Evolutionary conservation across 2,888 invertebrate species (phyloP).

Genomic region (Liopterus haemorrhoidalis): DNA sequence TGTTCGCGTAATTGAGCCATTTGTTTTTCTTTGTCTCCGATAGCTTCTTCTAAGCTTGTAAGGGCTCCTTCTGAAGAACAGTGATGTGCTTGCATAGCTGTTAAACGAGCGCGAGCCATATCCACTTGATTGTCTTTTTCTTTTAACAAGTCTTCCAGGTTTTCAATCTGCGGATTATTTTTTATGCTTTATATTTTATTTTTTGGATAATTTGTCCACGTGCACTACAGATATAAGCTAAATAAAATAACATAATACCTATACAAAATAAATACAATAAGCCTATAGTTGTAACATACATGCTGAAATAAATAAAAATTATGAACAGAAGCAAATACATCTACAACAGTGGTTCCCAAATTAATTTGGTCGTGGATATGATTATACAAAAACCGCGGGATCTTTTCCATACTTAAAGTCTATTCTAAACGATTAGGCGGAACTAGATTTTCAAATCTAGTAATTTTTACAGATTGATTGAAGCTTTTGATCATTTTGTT

Average conservation of each 20-base stretch:
- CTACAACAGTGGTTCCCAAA: no score
- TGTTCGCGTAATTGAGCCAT: slow-evolving; percentile 91
- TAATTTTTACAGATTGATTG: no score
- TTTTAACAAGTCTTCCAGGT: slow-evolving; percentile 90
- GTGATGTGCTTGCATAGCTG: slow-evolving; percentile 92
- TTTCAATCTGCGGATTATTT: slow-evolving; percentile 72
- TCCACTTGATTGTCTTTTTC: slow-evolving; percentile 98
- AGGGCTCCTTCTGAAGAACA: slow-evolving; percentile 90
- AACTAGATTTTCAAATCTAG: no score
- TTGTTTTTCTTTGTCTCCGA: slow-evolving; percentile 95
- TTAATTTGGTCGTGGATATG: no score
- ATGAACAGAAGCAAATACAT: no score
- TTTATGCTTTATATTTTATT: slow-evolving; percentile 12
- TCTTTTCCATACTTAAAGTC: no score
- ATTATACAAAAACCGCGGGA: no score
- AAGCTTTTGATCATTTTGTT: no score
- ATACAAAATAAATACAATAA: slow-evolving; percentile 9
- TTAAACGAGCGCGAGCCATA: slow-evolving; percentile 82
- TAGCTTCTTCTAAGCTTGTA: slow-evolving; percentile 88
- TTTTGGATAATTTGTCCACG: slow-evolving; percentile 16
- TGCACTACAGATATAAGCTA: slow-evolving; percentile 23
- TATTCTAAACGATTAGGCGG: no score
- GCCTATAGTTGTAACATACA: no score
- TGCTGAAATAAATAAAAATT: neutral
- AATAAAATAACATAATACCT: slow-evolving; percentile 7